Percentiles rank a stretch among this genome's conserved stretches.
These are phyloP conservation scores for Rhizomys pruinosus DNA, from an alignment of 2,113 vertebrate genomes.

Conservation along the genomic window DNA sequence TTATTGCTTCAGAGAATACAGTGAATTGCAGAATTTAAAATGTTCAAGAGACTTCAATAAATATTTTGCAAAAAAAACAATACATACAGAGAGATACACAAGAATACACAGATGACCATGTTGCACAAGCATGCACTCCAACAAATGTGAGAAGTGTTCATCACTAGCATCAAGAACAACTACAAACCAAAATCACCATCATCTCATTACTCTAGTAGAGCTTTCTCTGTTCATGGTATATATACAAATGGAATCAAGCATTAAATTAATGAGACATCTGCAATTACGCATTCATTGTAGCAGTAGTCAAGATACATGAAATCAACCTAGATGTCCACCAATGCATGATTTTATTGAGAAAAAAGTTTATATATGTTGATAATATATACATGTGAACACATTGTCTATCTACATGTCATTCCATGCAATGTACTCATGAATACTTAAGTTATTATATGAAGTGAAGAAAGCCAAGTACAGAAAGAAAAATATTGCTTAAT, in stretches of 20 bases:
- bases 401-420: background rate
- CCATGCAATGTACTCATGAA: background rate
- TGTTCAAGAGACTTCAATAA: too few species aligned
- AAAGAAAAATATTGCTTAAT: background rate
- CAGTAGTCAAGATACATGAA: background rate
- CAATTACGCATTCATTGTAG: background rate
- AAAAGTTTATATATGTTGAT: too few species aligned
- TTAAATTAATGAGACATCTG: background rate
- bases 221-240: too few species aligned
- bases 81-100: background rate
- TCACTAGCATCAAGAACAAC: background rate
- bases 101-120: too few species aligned
- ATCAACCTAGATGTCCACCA: background rate
- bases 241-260: too few species aligned
- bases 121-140: background rate
- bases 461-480: background rate
- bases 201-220: background rate
- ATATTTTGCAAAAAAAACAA: background rate
- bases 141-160: too few species aligned
- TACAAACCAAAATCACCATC: background rate
- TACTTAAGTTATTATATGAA: background rate
- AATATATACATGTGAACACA: background rate
- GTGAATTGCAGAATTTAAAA: too few species aligned
- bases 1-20: too few species aligned
- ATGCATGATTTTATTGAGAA: background rate